phyloP scores from a whole-genome alignment of 2,797 vertebrate genomes.

The Meda fulgida region DNA sequence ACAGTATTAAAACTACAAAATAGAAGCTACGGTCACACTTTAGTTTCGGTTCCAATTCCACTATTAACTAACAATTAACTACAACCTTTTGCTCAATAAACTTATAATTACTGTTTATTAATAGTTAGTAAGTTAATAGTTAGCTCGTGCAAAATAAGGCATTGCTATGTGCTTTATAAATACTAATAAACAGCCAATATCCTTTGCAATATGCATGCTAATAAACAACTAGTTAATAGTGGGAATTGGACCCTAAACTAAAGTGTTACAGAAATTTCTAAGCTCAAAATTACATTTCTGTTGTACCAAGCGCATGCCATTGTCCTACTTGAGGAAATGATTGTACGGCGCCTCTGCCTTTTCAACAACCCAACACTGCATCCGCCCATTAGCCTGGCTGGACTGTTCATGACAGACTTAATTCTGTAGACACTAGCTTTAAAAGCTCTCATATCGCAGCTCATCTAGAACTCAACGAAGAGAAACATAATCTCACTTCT shows the following conservation, averaged over 20 bases:
- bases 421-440: neutral
- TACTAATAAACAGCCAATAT: neutral
- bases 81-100: neutral
- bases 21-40: neutral
- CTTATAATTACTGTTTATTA: neutral
- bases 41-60: neutral
- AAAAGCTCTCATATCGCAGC: neutral
- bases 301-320: slow-evolving; percentile 21
- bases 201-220: neutral
- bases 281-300: neutral
- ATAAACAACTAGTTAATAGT: neutral
- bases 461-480: neutral
- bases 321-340: slow-evolving; percentile 53
- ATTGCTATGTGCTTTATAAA: neutral
- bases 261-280: neutral
- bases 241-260: neutral
- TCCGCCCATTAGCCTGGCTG: slow-evolving; percentile 48
- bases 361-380: slow-evolving; percentile 41
- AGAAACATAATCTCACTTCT: neutral
- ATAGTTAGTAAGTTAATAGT: neutral
- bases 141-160: neutral
- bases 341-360: slow-evolving; percentile 30
- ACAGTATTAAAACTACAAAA: neutral
- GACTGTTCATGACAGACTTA: neutral
- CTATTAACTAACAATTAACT: neutral